Conservation (phyloP, 2,888 invertebrate genomes). For the Amphimallon solstitiale region DNA sequence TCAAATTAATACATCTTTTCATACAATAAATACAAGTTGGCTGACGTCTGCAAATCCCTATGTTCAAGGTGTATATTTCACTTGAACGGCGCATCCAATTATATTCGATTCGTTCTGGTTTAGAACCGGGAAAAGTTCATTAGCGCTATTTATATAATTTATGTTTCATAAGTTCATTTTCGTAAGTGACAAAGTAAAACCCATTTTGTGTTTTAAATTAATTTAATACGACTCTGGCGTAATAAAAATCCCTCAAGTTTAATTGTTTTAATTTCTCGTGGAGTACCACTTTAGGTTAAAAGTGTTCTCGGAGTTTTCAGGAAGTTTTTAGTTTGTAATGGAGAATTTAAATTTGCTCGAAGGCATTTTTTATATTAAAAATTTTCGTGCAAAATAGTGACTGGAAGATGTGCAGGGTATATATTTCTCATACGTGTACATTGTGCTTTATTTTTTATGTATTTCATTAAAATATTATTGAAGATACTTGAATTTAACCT, state of each 20-base stretch:
- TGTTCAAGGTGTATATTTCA: conserved; percentile 5
- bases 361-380: not conserved
- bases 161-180: conserved; percentile 36
- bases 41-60: not conserved
- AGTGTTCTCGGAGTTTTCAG: conserved; percentile 11
- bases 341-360: conserved; percentile 19
- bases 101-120: conserved; percentile 13
- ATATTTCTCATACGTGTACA: too few relatives aligned
- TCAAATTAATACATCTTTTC: not conserved
- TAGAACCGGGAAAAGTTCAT: conserved; percentile 23
- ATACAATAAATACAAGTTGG: not conserved
- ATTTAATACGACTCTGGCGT: conserved; percentile 29
- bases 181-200: conserved; percentile 39
- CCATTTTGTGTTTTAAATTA: conserved; percentile 38
- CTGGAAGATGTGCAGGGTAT: too few relatives aligned
- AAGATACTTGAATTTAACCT: too few relatives aligned
- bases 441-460: too few relatives aligned
- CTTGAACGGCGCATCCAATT: conserved; percentile 13
- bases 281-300: conserved; percentile 25
- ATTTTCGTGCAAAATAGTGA: too few relatives aligned
- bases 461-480: too few relatives aligned
- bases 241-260: conserved; percentile 32
- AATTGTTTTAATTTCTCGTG: conserved; percentile 33
- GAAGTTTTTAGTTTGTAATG: conserved; percentile 23
- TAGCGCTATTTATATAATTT: conserved; percentile 32